A percentile compares a stretch with the other conserved stretches of the same genome.
phyloP scores from a whole-genome alignment of 2,888 invertebrate species.

The Augiades crinisus region DNA sequence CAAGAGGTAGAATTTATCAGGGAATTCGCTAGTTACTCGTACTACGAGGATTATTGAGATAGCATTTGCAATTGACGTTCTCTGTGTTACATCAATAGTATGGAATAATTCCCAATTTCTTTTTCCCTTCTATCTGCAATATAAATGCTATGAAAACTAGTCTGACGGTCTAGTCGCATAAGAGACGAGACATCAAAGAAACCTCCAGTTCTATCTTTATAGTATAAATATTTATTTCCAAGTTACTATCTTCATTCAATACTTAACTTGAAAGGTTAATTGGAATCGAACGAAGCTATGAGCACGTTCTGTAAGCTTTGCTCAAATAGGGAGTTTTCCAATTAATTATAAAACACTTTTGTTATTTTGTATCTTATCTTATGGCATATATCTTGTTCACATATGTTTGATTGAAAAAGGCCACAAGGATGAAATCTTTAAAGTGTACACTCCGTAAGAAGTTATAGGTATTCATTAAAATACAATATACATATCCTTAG shows the following conservation, averaged over 20 bases:
- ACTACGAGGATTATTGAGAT: constrained; percentile 10
- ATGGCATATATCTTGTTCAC: no score
- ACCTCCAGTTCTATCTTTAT: no score
- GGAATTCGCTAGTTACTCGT: constrained; percentile 17
- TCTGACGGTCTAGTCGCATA: no score
- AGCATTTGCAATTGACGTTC: constrained; percentile 12
- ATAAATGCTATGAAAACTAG: no score
- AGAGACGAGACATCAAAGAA: no score
- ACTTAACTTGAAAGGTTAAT: no score
- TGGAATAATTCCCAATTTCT: constrained; percentile 1
- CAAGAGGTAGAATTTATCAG: constrained; percentile 24
- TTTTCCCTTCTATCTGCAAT: neutral
- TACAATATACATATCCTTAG: no score
- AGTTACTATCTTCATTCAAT: no score
- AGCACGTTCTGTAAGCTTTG: constrained; percentile 4
- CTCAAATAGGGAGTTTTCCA: neutral
- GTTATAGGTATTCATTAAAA: no score
- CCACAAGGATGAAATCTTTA: no score
- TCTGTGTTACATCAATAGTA: constrained; percentile 6
- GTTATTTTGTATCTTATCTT: neutral
- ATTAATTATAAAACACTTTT: neutral
- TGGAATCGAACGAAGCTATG: constrained; percentile 10
- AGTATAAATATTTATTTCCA: neutral
- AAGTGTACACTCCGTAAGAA: no score
- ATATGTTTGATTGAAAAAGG: no score